Percentiles rank a stretch among this genome's conserved stretches.
These are phyloP conservation scores for Ischnura elegans DNA, from an alignment of 2,888 invertebrate species.

Conservation along the genomic window DNA sequence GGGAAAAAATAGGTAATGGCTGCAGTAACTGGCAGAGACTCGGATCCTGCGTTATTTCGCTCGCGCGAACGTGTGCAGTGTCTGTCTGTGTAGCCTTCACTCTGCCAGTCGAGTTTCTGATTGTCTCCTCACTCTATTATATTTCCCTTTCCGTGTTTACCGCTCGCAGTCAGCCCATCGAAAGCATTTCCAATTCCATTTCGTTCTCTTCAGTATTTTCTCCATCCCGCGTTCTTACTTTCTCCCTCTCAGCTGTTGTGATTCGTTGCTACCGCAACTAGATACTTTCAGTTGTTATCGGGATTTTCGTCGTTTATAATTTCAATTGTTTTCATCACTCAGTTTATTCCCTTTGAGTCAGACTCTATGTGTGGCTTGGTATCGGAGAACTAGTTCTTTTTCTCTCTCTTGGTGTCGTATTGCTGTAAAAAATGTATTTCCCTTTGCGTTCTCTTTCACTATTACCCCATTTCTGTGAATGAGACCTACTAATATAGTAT, in stretches of 20 bases:
- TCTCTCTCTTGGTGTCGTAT: too few species aligned
- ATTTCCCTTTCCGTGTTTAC: constrained; percentile 31
- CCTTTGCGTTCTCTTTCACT: too few species aligned
- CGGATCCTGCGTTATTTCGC: background rate
- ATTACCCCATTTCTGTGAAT: too few species aligned
- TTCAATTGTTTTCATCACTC: too few species aligned
- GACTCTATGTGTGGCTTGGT: too few species aligned
- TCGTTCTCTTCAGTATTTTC: background rate
- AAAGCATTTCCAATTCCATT: background rate
- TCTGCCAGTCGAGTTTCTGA: background rate
- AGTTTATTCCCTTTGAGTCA: too few species aligned
- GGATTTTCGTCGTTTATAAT: background rate
- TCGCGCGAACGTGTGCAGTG: background rate
- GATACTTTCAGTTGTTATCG: background rate
- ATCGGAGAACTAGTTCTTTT: too few species aligned
- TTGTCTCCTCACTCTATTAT: constrained; percentile 31
- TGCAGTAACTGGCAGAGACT: background rate
- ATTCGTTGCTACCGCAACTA: background rate
- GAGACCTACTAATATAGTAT: too few species aligned
- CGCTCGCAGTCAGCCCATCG: background rate
- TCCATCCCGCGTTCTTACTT: background rate
- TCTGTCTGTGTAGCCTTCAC: background rate
- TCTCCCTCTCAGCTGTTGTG: background rate
- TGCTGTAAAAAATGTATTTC: too few species aligned
- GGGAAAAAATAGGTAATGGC: background rate